A percentile compares a stretch with the other conserved stretches of the same genome.
These are phyloP conservation scores for Halcyon chelicuti DNA, from an alignment of 2,797 vertebrate species.

Conservation along the genomic window DNA sequence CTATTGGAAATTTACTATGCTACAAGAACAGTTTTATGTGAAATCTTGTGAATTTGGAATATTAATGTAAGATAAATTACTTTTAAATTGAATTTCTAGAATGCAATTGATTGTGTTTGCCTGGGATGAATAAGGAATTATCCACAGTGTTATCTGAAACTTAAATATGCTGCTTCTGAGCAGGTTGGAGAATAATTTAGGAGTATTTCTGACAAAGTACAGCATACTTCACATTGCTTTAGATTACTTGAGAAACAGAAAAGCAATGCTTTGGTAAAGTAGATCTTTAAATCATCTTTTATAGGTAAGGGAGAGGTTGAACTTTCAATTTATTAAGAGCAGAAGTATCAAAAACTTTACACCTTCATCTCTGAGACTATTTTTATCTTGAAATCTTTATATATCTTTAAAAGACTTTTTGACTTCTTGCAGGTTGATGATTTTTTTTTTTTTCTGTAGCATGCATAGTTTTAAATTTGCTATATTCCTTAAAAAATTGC, in stretches of 20 bases:
- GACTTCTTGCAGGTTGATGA: background rate
- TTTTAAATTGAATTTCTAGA: slow-evolving; percentile 77
- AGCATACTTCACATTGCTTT: slow-evolving; percentile 27
- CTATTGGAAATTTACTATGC: slow-evolving; percentile 61
- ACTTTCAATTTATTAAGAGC: slow-evolving; percentile 6
- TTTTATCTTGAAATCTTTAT: background rate
- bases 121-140: slow-evolving; percentile 71
- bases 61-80: slow-evolving; percentile 74
- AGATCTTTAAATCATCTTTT: background rate
- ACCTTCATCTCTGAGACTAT: background rate
- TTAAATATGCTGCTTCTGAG: slow-evolving; percentile 69
- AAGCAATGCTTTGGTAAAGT: slow-evolving; percentile 24
- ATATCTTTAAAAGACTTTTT: background rate
- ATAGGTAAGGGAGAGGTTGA: background rate
- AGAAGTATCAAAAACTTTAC: background rate
- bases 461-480: background rate
- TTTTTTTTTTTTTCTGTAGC: background rate
- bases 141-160: slow-evolving; percentile 66
- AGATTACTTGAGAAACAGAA: slow-evolving; percentile 40
- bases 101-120: slow-evolving; percentile 69
- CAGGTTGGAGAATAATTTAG: slow-evolving; percentile 39
- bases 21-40: slow-evolving; percentile 55
- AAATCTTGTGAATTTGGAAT: slow-evolving; percentile 73
- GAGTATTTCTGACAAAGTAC: slow-evolving; percentile 70
- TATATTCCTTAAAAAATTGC: background rate